Evolutionary conservation across 2,888 invertebrate genomes (phyloP).

Genomic region (Ligdia adustata): DNA sequence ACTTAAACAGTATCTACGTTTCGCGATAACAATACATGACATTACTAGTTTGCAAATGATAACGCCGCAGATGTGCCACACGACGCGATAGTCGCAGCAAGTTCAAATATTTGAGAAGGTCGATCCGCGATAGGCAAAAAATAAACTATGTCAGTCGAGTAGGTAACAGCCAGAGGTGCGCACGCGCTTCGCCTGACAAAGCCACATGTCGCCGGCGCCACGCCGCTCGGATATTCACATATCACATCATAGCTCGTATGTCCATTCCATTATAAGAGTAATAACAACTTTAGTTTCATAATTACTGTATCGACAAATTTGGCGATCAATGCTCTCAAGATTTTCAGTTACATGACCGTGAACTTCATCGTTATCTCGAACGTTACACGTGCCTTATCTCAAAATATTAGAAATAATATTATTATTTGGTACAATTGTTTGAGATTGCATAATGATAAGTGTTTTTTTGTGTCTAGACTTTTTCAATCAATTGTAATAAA

Average conservation of each 20-base stretch:
- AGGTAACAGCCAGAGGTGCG: conserved; percentile 42
- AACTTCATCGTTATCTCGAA: conserved; percentile 36
- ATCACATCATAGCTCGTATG: conserved; percentile 41
- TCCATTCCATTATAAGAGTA: conserved; percentile 23
- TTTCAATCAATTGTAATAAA: conserved; percentile 26
- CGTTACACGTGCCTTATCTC: conserved; percentile 36
- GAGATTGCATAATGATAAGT: conserved; percentile 30
- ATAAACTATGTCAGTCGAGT: conserved; percentile 59
- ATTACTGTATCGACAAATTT: conserved; percentile 30
- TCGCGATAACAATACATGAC: conserved; percentile 45
- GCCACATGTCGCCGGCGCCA: conserved; percentile 34
- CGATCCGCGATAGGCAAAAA: conserved; percentile 54
- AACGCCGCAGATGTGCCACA: conserved; percentile 42
- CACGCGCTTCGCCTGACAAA: conserved; percentile 44
- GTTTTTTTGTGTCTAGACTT: conserved; percentile 29
- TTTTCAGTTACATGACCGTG: conserved; percentile 32
- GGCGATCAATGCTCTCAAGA: conserved; percentile 37
- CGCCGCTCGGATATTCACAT: conserved; percentile 43
- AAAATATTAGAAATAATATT: conserved; percentile 25
- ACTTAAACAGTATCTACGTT: conserved; percentile 11
- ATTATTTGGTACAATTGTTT: conserved; percentile 28
- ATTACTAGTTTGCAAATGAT: conserved; percentile 44
- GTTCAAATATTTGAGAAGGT: conserved; percentile 70
- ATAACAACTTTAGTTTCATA: conserved; percentile 22
- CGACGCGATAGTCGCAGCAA: conserved; percentile 52